phyloP scores from a whole-genome alignment of 2,113 vertebrate genomes.

The Corythaeola cristata region DNA sequence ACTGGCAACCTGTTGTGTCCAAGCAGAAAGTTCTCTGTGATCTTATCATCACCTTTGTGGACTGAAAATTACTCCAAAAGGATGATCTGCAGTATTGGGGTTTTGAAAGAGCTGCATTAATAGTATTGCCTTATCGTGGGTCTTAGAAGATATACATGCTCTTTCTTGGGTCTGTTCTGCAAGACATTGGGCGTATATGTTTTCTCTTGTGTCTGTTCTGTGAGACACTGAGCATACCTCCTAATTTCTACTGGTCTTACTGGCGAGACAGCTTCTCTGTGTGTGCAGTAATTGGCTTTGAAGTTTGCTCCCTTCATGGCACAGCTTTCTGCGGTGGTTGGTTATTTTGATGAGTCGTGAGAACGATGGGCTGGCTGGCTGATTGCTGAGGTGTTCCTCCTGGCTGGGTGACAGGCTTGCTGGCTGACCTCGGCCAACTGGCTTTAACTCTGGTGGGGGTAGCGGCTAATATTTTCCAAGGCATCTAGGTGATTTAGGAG shows the following conservation, averaged over 20 bases:
- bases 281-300: not conserved
- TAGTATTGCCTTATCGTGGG: not conserved
- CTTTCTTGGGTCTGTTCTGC: not conserved
- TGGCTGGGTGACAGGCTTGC: slow-evolving; percentile 29
- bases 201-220: not conserved
- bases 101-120: not conserved
- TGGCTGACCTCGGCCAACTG: not conserved
- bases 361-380: slow-evolving; percentile 52
- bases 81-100: not conserved
- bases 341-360: not conserved
- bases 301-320: not conserved
- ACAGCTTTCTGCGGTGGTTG: not conserved
- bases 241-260: not conserved
- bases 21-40: not conserved
- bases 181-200: not conserved
- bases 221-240: not conserved
- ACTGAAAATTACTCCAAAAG: not conserved
- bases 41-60: not conserved
- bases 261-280: not conserved
- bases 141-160: not conserved
- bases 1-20: not conserved
- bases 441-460: not conserved
- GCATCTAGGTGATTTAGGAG: slow-evolving; percentile 56
- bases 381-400: slow-evolving; percentile 48
- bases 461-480: slow-evolving; percentile 36